Evolutionary conservation across 2,113 vertebrate species (phyloP).

Genomic region (Tragelaphus scriptus): DNA sequence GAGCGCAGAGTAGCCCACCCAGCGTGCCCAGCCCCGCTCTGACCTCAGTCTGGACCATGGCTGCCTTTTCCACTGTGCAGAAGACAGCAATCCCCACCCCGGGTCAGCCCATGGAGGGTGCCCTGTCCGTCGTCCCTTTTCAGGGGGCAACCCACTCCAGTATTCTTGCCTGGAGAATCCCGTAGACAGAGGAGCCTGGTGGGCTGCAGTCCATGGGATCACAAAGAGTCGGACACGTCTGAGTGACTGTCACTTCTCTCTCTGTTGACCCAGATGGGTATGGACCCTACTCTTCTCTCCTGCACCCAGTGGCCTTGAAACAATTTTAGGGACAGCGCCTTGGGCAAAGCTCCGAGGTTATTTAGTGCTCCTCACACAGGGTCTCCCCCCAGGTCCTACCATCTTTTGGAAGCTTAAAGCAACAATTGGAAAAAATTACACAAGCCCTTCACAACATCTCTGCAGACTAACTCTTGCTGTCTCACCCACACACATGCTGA

Average conservation of each 20-base stretch:
- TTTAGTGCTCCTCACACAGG: neutral
- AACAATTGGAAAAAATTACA: neutral
- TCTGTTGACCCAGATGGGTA: neutral
- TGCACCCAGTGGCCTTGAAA: neutral
- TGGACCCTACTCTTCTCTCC: neutral
- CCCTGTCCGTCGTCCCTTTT: fast-evolving
- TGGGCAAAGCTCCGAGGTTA: fast-evolving
- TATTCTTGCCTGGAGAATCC: neutral
- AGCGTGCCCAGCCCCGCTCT: neutral
- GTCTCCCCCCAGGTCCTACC: constrained; percentile 1
- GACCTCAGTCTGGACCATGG: neutral
- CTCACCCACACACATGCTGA: neutral
- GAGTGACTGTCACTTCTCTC: neutral
- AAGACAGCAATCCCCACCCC: fast-evolving
- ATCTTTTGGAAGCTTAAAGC: too few species aligned
- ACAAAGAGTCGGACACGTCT: neutral
- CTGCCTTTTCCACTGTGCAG: neutral
- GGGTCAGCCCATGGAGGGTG: fast-evolving
- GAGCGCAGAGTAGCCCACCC: neutral
- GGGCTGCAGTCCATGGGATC: neutral
- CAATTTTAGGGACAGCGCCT: neutral
- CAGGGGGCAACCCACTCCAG: neutral
- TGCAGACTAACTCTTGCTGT: neutral
- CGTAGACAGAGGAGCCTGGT: neutral
- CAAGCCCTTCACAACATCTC: neutral